Conservation (phyloP, 2,113 vertebrate species). For the Chamaea fasciata region DNA sequence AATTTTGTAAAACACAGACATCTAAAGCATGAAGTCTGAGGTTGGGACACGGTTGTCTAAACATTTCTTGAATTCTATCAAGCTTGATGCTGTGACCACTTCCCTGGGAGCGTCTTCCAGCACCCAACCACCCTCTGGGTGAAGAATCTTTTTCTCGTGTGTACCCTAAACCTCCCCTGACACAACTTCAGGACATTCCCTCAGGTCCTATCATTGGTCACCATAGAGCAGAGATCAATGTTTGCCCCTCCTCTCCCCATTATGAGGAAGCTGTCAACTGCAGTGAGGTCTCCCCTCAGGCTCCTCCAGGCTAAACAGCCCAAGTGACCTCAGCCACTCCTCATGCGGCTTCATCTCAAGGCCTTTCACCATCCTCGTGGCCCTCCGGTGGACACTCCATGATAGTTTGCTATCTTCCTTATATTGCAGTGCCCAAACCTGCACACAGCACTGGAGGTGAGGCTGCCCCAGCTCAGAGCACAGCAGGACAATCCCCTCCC, state of each 20-base stretch:
- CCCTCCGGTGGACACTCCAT: not conserved
- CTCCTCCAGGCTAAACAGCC: no score
- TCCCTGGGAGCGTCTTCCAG: not conserved
- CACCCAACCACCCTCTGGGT: not conserved
- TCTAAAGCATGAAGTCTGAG: not conserved
- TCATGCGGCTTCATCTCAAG: accelerated
- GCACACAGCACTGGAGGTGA: accelerated
- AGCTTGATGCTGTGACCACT: not conserved
- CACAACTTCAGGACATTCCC: not conserved
- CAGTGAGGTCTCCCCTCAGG: not conserved
- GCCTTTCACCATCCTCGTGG: not conserved
- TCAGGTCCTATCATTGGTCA: not conserved
- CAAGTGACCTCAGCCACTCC: not conserved
- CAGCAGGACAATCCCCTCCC: not conserved
- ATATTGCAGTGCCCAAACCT: not conserved
- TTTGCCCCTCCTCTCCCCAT: not conserved
- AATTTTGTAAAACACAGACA: not conserved
- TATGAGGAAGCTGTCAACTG: accelerated
- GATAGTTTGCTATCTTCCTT: not conserved
- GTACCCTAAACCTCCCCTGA: not conserved
- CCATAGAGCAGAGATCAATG: not conserved
- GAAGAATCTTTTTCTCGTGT: accelerated
- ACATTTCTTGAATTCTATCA: not conserved
- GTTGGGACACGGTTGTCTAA: not conserved
- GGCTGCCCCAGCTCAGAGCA: accelerated